These are phyloP conservation scores for Turdus rufiventris DNA, from an alignment of 2,113 vertebrate species.

Conservation along the genomic window DNA sequence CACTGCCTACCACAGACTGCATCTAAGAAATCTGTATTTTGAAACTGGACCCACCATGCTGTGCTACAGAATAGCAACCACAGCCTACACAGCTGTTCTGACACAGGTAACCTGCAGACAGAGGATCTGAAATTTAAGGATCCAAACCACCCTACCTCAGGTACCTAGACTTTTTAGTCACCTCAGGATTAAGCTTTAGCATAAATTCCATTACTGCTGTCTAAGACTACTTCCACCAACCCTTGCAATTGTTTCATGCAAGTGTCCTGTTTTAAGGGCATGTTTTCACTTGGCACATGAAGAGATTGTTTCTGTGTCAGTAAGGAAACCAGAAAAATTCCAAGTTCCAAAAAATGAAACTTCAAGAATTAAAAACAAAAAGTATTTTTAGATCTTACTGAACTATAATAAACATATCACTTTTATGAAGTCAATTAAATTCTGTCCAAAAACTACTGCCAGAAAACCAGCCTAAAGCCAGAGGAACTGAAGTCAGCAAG, in stretches of 20 bases:
- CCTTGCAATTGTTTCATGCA: not conserved
- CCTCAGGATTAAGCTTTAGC: not conserved
- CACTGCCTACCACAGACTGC: not conserved
- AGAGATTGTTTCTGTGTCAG: not conserved
- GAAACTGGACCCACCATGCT: rapidly evolving
- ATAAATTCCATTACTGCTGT: not conserved
- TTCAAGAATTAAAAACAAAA: not conserved
- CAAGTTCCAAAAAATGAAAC: not conserved
- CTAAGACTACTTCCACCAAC: not conserved
- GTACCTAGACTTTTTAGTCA: not conserved
- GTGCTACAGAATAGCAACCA: not conserved
- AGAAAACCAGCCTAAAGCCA: not conserved
- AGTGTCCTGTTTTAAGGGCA: not conserved
- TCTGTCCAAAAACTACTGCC: not conserved
- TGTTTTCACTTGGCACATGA: not conserved
- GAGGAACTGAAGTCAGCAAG: not conserved
- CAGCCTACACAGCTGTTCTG: not conserved
- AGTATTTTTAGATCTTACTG: not conserved
- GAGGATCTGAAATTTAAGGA: not conserved
- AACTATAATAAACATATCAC: not conserved
- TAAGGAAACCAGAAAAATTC: not conserved
- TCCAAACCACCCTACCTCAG: not conserved
- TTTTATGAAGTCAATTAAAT: not conserved
- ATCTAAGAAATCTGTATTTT: not conserved
- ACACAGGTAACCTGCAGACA: not conserved